Base-by-base conservation (phyloP, 2,797 vertebrate genomes). In the Limosa lapponica region DNA sequence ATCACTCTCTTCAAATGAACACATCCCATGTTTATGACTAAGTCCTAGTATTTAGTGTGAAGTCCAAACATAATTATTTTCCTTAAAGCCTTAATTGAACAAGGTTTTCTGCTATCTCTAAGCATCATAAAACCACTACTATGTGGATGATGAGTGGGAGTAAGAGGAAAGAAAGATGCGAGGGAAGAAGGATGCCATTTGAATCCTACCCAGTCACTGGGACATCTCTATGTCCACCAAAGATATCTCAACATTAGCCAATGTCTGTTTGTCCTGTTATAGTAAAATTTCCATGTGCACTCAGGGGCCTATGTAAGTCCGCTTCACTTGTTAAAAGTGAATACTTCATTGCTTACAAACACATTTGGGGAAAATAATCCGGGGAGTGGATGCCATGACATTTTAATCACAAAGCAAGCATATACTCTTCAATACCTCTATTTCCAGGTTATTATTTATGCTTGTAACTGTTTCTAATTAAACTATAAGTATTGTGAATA, bases 1-100 rank as follows among this genome's bases (percentile, higher is more conserved):
- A 36, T 51, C 0, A 0, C 15, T 57, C 6, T 43, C 54, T 69
- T 0, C 46, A 16, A 61, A 48, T n/a, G 19, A 85, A 19, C 4
- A 20, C 6, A 34, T 16, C 19, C 16, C 16, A 0, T n/a, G 20
- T 84, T 82, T 80, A 10, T 64, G 43, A 37, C 14, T 69, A 87
- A 75, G 51, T 59, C 15, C 6, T 49, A 27, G 2, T 86, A 59
- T 32, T 71, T 43, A 49, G 4, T 36, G 4, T 54, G 15, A 70
- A 67, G 65, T 69, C 9, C 14, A 74, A 67, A 59, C 16, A 5
- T 6, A 48, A 41, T 65, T 67, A 5, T 86, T 93, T 83, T 88
- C 27, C 12, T n/a, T 80, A 43, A 87, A 92, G n/a, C 20, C 8
- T 36, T 44, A 8, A 13, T 61, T 58, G 41, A 59, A 27, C 7